phyloP scores from a whole-genome alignment of 2,888 invertebrate species.

The Cerastoderma edule region DNA sequence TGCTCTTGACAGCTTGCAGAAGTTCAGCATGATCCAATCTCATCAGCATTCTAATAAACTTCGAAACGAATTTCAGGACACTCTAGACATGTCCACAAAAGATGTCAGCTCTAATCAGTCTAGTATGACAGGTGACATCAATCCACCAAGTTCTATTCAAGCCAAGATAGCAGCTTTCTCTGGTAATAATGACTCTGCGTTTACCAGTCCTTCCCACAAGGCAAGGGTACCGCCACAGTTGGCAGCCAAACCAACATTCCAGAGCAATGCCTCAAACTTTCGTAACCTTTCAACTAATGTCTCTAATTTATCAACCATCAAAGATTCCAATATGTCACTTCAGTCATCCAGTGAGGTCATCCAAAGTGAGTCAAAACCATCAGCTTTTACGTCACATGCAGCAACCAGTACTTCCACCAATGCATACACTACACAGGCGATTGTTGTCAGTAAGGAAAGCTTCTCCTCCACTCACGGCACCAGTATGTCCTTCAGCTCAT shows the following conservation, averaged over 20 bases:
- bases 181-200: slow-evolving; percentile 45
- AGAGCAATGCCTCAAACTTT: slow-evolving; percentile 48
- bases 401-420: not conserved
- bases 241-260: slow-evolving; percentile 49
- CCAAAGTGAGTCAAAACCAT: not conserved
- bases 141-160: slow-evolving; percentile 37
- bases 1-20: slow-evolving; percentile 75
- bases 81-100: slow-evolving; percentile 3
- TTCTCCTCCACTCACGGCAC: slow-evolving; percentile 66
- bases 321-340: not conserved
- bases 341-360: not conserved
- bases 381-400: not conserved
- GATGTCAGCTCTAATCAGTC: not conserved
- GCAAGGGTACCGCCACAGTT: slow-evolving; percentile 53
- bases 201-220: slow-evolving; percentile 63
- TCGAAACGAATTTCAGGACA: slow-evolving; percentile 53
- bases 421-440: slow-evolving; percentile 44
- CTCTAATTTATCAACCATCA: slow-evolving; percentile 38
- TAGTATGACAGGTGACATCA: not conserved
- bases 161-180: slow-evolving; percentile 42
- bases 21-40: slow-evolving; percentile 68
- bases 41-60: slow-evolving; percentile 60
- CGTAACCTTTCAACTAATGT: slow-evolving; percentile 51
- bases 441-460: slow-evolving; percentile 63
- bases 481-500: slow-evolving; percentile 64